phyloP scores from a whole-genome alignment of 1,140 invertebrate species.

The Orchesella cincta region DNA sequence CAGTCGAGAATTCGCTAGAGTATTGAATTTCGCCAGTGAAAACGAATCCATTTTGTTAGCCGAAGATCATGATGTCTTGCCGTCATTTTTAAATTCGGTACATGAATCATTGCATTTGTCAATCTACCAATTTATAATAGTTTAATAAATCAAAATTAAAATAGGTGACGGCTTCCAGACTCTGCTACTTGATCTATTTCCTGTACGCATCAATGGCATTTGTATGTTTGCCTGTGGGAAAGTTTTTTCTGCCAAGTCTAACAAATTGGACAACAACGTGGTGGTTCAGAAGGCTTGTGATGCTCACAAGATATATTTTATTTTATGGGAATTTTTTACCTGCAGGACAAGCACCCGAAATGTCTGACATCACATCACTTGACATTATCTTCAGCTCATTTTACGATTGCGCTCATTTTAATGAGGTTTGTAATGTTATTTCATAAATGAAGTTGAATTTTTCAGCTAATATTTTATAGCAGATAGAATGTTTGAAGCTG shows the following conservation, averaged over 20 bases:
- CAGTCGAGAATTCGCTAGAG: background rate
- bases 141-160: background rate
- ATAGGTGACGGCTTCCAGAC: background rate
- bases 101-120: background rate
- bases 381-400: background rate
- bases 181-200: background rate
- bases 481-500: background rate
- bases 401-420: slow-evolving; percentile 10
- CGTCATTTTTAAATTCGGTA: background rate
- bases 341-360: background rate
- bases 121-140: too few relatives aligned
- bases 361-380: background rate
- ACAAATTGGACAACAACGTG: background rate
- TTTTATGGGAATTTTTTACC: background rate
- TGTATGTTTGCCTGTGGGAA: background rate
- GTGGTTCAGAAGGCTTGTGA: background rate
- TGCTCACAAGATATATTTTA: background rate
- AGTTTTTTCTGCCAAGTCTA: background rate
- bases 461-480: background rate
- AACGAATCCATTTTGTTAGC: background rate
- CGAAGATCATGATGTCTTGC: background rate
- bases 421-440: background rate
- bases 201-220: background rate
- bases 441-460: background rate
- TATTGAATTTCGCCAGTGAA: background rate